Percentiles rank a stretch among this genome's conserved stretches.
Conservation (phyloP, 2,113 vertebrate species). For the Sinosuthora webbiana region DNA sequence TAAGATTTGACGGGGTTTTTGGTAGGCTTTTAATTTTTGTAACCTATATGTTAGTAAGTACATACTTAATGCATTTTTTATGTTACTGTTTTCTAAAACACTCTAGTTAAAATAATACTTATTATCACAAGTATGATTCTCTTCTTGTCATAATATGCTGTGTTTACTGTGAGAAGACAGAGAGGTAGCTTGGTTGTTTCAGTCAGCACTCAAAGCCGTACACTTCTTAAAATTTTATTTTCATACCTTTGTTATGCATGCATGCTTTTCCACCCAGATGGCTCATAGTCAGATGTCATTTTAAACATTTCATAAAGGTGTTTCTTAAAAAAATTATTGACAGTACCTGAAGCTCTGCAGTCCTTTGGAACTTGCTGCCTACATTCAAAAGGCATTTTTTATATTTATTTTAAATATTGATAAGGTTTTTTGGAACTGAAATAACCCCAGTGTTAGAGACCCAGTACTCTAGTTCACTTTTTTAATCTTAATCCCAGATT, state of each 20-base stretch:
- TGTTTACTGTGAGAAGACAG: background rate
- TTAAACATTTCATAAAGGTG: background rate
- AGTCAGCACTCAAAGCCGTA: background rate
- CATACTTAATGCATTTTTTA: background rate
- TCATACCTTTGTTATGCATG: background rate
- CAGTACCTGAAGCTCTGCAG: background rate
- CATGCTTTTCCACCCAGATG: background rate
- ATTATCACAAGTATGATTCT: background rate
- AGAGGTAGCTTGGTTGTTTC: background rate
- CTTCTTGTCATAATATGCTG: background rate
- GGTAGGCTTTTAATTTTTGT: background rate
- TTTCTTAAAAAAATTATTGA: background rate
- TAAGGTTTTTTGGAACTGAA: background rate
- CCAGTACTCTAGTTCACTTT: background rate
- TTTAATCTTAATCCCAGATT: background rate
- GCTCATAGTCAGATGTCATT: background rate
- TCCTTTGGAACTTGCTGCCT: background rate
- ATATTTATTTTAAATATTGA: background rate
- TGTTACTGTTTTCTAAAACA: background rate
- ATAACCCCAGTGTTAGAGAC: background rate
- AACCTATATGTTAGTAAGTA: background rate
- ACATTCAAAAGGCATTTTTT: background rate
- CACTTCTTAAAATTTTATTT: background rate
- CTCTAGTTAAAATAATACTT: background rate
- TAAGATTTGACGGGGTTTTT: background rate